Evolutionary conservation across 92 coral and sea anemone species (phyloP), one percentile per base, ranked within the genome.

Genomic region (Zoanthus sociatus): DNA sequence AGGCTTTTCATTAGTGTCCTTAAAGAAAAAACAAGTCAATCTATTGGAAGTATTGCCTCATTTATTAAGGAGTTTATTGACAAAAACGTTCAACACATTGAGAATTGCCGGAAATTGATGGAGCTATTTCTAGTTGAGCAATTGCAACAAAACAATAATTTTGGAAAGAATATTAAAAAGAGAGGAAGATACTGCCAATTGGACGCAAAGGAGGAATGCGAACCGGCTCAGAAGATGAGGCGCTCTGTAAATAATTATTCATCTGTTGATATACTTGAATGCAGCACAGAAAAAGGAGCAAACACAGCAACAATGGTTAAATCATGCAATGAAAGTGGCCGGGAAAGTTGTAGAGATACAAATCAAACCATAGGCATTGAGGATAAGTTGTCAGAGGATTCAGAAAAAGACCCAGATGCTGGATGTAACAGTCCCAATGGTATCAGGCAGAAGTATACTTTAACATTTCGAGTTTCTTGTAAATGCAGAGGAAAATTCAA

Each of bases 391-490:
- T 7, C 33, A 16, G 82, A 76, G 50, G 45, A 76, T 18, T 48
- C 26, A 15, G n/a, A 76, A 76, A 32, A 10, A 6, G 66, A 67
- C 11, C 60, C 21, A 66, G 58, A 81, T 26, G 46, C 56, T 9
- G 4, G 26, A 17, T 46, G 58, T 26, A 45, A 12, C 15, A 18
- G 14, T 12, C 8, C 42, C 70, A 64, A 15, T 37, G n/a, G 37
- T 45, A 37, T 8, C 5, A 20, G 14, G 46, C 20, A 48, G 66
- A 60, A 46, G 55, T 3, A 50, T 18, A 32, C 44, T 20, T 45
- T 81, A 48, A 81, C 85, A 16, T 81, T 81, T 66, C 56, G 85
- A 66, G 85, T 81, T 69, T 81, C 85, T 0, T 81, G 75, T 31
- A 81, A 81, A 81, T 81, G 85, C 30, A 64, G 85, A 81, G 85